Base-by-base conservation (phyloP, 2,888 invertebrate species). In the Erebia ligea region DNA sequence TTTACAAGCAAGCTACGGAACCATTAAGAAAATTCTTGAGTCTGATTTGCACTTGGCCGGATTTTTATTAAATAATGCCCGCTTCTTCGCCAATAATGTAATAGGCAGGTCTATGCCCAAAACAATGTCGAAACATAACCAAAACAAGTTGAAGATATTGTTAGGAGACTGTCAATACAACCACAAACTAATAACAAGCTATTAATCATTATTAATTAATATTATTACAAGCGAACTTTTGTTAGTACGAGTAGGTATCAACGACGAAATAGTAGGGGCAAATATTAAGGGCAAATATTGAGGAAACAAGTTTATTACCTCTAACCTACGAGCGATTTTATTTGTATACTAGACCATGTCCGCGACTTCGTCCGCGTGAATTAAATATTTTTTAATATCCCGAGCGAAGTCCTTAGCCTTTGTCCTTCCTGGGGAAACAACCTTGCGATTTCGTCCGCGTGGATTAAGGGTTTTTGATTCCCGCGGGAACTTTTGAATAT, bases 201-300 rank as follows among this genome's bases (percentile, higher is more conserved):
- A 61, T 50, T 40, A 68, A 54, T 61, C 34, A 52, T 13, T 68
- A 59, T 61, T 61, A 40, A n/a, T 61, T 34, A 0, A 34, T 34
- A 34, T 34, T 34, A 34, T 34, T 34, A 34, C 34, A 52, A 68
- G 21, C 52, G 40, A 54, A 54, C 42, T 67, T 42, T 56, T 66
- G 66, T 66, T 66, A 45, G 42, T 68, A n/a, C n/a, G n/a, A n/a
- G n/a, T n/a, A n/a, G n/a, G n/a, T n/a, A 21, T 54, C 61, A 42
- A 10, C 54, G 61, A 19, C 54, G 19, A 67, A 67, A 58, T 59
- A 50, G 34, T 48, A 48, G 15, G n/a, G 17, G 34, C 59, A 59
- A 40, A 50, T 34, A 34, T 34, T 34, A 34, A 34, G 34, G 34
- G 34, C 34, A 34, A 34, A 34, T 34, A 6, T 6, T 63, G 48